Conservation (phyloP, 2,888 invertebrate species). For the Hirtodrosophila alboralis region DNA sequence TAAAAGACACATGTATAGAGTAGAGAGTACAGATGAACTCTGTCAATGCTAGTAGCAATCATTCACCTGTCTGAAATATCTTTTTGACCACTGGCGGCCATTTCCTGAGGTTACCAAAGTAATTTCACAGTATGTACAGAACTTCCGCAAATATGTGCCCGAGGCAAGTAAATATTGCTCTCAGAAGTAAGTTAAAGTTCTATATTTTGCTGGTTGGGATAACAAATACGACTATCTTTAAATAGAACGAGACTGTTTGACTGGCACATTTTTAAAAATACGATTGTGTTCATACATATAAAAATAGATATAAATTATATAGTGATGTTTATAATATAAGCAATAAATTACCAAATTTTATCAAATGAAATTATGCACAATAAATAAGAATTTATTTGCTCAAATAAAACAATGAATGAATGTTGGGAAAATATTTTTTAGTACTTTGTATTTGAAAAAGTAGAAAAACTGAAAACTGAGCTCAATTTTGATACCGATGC, state of each 20-base stretch:
- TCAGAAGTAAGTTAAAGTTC: slow-evolving; percentile 7
- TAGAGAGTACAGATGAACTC: not conserved
- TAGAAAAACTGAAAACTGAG: no score
- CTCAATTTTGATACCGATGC: no score
- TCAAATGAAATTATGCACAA: no score
- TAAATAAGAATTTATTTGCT: no score
- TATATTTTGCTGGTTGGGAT: not conserved
- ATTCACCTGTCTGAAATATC: slow-evolving; percentile 11
- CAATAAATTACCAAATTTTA: no score
- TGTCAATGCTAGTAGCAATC: slow-evolving; percentile 9
- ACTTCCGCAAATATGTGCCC: slow-evolving; percentile 8
- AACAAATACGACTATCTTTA: not conserved
- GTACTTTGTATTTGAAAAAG: no score
- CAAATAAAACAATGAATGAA: no score
- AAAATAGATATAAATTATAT: no score
- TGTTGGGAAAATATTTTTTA: no score
- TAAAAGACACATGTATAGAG: slow-evolving; percentile 8
- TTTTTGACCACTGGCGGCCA: slow-evolving; percentile 1
- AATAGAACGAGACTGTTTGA: not conserved
- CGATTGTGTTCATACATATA: no score
- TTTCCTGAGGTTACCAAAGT: slow-evolving; percentile 13
- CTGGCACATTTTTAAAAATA: no score
- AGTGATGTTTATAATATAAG: no score
- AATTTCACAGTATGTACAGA: slow-evolving; percentile 12
- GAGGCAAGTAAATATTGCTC: slow-evolving; percentile 10